These are phyloP conservation scores for Dicyrtomina minuta DNA, from an alignment of 2,888 invertebrate species.

Conservation along the genomic window DNA sequence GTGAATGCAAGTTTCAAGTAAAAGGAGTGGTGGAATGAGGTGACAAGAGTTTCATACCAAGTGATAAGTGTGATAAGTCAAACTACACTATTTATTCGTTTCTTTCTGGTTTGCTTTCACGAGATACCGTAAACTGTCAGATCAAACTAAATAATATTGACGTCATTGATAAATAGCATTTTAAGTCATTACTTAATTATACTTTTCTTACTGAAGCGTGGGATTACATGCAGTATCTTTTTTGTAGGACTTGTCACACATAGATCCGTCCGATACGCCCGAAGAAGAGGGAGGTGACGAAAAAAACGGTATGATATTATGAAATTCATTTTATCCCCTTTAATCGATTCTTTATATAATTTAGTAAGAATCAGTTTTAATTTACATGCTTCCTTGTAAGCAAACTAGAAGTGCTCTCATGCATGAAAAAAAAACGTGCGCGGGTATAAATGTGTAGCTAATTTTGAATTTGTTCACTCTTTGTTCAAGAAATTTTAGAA, in stretches of 20 bases:
- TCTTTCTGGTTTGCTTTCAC: not conserved
- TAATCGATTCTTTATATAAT: no score
- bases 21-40: not conserved
- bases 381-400: no score
- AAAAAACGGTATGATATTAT: constrained; percentile 35
- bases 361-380: no score
- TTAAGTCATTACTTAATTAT: no score
- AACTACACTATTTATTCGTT: not conserved
- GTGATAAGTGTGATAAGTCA: no score
- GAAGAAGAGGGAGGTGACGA: constrained; percentile 37
- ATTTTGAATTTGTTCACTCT: constrained; percentile 4
- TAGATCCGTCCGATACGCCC: constrained; percentile 36
- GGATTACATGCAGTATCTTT: no score
- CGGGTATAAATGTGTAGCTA: not conserved
- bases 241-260: constrained; percentile 38
- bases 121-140: not conserved
- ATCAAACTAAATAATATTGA: not conserved
- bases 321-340: not conserved
- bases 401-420: no score
- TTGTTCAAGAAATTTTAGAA: constrained; percentile 32
- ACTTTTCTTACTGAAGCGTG: no score
- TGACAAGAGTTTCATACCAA: not conserved
- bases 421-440: no score
- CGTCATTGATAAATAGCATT: no score
- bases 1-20: not conserved